Evolutionary conservation across 1,140 invertebrate species (phyloP).

Genomic region (Neelides sp.): DNA sequence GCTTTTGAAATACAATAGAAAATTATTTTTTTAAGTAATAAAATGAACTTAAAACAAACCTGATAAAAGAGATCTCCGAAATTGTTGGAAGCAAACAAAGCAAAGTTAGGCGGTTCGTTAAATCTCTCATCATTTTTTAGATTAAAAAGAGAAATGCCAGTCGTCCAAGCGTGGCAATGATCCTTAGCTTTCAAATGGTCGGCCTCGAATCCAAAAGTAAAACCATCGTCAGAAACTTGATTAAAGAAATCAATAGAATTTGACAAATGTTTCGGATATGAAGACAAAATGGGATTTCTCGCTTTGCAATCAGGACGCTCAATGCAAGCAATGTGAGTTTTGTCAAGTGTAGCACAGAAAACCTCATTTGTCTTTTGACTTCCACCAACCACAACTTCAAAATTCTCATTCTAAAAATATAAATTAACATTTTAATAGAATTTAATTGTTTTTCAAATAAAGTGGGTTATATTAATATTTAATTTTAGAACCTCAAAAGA

Average conservation of each 20-base stretch:
- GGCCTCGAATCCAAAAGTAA: constrained; percentile 1
- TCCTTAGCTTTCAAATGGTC: constrained; percentile 7
- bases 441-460: too few relatives aligned
- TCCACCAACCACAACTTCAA: constrained; percentile 21
- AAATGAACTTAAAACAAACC: constrained; percentile 9
- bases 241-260: constrained; percentile 18
- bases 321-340: constrained; percentile 17
- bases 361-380: constrained; percentile 13
- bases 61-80: constrained; percentile 26
- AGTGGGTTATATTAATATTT: not conserved
- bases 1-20: not conserved
- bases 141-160: constrained; percentile 14
- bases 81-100: constrained; percentile 13
- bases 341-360: constrained; percentile 14
- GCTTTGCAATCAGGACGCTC: constrained; percentile 16
- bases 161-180: constrained; percentile 24
- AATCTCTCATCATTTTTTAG: not conserved
- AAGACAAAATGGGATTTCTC: constrained; percentile 21
- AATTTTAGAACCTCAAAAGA: constrained; percentile 6
- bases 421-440: not conserved
- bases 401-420: constrained; percentile 18
- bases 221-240: not conserved
- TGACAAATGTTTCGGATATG: constrained; percentile 22
- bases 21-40: not conserved
- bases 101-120: constrained; percentile 5